A percentile compares a stretch with the other conserved stretches of the same genome.
Evolutionary conservation across 2,888 invertebrate species (phyloP).

Genomic region (Eucriotettix oculatus): DNA sequence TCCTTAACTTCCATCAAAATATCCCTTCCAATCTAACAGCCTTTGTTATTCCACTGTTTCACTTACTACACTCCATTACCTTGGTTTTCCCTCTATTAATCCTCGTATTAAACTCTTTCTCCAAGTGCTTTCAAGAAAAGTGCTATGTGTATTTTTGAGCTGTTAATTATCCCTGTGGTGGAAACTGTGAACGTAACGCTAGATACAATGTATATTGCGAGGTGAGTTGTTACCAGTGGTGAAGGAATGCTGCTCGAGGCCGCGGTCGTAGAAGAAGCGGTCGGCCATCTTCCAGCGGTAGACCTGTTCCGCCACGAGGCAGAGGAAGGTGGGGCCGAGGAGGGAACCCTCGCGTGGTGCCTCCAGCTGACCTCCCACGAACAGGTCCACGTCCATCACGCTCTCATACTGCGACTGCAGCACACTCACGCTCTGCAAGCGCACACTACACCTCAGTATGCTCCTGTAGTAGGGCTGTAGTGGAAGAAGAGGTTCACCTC

Average conservation of each 20-base stretch:
- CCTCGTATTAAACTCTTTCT: too few species aligned
- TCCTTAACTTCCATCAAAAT: too few species aligned
- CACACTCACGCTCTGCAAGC: not conserved
- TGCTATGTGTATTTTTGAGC: too few species aligned
- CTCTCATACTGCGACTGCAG: constrained; percentile 14
- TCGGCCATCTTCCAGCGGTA: constrained; percentile 53
- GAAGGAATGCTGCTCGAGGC: constrained; percentile 26
- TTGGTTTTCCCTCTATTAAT: too few species aligned
- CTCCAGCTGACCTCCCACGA: constrained; percentile 27
- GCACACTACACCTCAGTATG: too few species aligned
- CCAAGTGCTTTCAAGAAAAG: too few species aligned
- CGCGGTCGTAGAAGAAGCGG: constrained; percentile 53
- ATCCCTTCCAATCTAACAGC: too few species aligned
- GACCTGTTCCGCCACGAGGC: constrained; percentile 50
- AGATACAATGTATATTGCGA: not conserved
- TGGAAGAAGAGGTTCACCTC: not conserved
- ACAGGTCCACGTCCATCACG: constrained; percentile 29
- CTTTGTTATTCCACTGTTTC: too few species aligned
- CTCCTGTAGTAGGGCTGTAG: too few species aligned
- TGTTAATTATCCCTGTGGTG: not conserved
- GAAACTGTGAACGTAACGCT: not conserved
- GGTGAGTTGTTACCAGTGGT: constrained; percentile 15
- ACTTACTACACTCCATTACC: too few species aligned
- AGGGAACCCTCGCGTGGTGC: constrained; percentile 22
- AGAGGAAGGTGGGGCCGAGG: constrained; percentile 29